Base-by-base conservation (phyloP, 2,113 vertebrate species). In the Synodontis membranacea region DNA sequence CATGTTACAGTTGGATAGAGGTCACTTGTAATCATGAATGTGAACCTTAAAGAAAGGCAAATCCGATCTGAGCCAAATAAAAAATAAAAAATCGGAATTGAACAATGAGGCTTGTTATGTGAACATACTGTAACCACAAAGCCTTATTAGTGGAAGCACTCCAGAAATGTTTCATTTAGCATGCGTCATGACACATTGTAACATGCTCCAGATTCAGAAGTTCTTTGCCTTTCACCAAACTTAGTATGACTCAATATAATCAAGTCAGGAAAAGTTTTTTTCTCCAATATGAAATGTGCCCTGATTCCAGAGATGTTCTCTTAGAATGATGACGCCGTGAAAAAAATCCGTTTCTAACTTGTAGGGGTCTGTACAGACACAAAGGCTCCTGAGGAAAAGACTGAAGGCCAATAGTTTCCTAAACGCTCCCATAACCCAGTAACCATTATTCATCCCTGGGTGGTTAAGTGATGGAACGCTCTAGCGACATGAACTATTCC, bases 211-310 rank as follows among this genome's bases (percentile, higher is more conserved):
- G 93, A 94, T 92, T 91, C 90, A 83, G 75, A 86, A 91, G 92
- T 94, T 92, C 91, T 91, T 90, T 89, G 87, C 86, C 75, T 60
- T 90, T 91, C 88, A 87, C 60, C 84, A 89, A 94, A 89, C 91
- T 95, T 93, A 93, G 93, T 94, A 95, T 91, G 92, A 92, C 92
- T 95, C 91, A 92, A 92, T 92, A 93, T 95, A 94, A 95, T 95
- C 94, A 94, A 94, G 93, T 94, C 91, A 95, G 93, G 92, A 93
- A 93, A 94, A 94, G 92, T 94, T 94, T 93, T 94, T 93, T 93
- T 93, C 93, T 91, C 93, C 92, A 93, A n/a, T n/a, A n/a, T n/a
- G 93, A 92, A 93, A 93, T 94, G 94, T 92, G 91, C 93, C 94
- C 92, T 93, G 93, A 91, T 94, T 94, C 92, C 93, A 93, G 91